These are phyloP conservation scores for Antigone vipio DNA, from an alignment of 2,113 vertebrate genomes.

Conservation along the genomic window DNA sequence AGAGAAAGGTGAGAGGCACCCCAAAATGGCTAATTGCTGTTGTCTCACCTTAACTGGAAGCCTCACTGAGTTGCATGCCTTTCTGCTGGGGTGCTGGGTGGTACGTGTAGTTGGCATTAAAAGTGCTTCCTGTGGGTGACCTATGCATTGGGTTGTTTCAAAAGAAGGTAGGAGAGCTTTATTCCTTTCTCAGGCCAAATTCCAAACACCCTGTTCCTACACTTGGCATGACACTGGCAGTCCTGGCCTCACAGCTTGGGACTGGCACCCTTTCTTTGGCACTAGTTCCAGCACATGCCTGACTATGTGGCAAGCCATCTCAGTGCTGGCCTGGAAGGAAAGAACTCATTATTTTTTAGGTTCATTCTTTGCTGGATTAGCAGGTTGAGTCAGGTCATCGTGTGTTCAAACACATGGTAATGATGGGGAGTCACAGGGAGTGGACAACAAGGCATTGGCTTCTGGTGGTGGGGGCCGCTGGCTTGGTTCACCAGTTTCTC, in stretches of 20 bases:
- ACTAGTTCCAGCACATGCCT: not conserved
- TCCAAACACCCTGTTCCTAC: not conserved
- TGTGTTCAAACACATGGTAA: not conserved
- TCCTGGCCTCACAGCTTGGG: not conserved
- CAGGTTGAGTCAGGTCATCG: not conserved
- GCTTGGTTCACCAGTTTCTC: not conserved
- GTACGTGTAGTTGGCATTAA: not conserved
- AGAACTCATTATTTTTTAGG: not conserved
- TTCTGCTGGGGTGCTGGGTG: not conserved
- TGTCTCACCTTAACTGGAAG: not conserved
- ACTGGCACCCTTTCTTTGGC: not conserved
- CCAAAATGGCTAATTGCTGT: not conserved
- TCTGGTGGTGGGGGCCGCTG: not conserved
- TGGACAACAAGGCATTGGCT: not conserved
- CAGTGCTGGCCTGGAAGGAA: not conserved
- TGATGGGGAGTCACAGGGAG: not conserved
- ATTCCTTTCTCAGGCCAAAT: not conserved
- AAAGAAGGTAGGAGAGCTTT: not conserved
- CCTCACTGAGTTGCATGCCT: not conserved
- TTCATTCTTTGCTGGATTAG: not conserved
- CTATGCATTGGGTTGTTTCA: not conserved
- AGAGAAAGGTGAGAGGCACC: not conserved
- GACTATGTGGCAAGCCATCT: not conserved
- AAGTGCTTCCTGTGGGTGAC: not conserved
- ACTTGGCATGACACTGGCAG: not conserved